phyloP scores from a whole-genome alignment of 2,888 invertebrate genomes.

The Lochmaea crataegi region DNA sequence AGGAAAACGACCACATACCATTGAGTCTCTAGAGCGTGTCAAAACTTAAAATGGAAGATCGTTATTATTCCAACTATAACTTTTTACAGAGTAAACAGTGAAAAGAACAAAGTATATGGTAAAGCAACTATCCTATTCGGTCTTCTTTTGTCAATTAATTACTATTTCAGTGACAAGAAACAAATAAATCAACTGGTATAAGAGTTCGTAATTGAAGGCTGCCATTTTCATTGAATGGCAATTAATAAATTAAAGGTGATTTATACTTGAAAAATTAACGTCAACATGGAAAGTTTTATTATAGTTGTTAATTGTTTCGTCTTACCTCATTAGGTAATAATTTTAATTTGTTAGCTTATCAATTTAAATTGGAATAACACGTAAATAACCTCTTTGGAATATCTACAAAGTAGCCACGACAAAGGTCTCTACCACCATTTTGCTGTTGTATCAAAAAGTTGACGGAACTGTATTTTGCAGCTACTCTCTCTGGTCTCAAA shows the following conservation, averaged over 20 bases:
- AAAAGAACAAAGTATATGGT: slow-evolving; percentile 11
- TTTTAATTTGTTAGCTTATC: background rate
- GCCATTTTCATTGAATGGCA: background rate
- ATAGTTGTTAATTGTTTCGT: background rate
- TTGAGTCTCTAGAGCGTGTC: slow-evolving; percentile 9
- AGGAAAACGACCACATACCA: slow-evolving; percentile 1
- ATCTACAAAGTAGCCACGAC: too few relatives aligned
- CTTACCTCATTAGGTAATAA: background rate
- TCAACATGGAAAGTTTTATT: background rate
- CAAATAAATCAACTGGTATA: slow-evolving; percentile 7
- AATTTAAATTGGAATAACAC: too few relatives aligned
- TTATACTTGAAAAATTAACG: background rate
- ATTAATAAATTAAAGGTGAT: slow-evolving; percentile 1
- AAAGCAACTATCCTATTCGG: slow-evolving; percentile 11
- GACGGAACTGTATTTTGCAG: too few relatives aligned
- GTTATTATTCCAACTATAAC: slow-evolving; percentile 11
- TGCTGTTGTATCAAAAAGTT: too few relatives aligned
- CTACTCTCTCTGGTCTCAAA: too few relatives aligned
- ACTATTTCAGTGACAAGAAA: slow-evolving; percentile 9
- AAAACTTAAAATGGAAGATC: slow-evolving; percentile 16
- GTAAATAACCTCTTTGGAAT: too few relatives aligned
- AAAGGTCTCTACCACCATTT: too few relatives aligned
- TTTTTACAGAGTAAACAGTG: slow-evolving; percentile 11
- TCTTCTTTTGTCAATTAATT: slow-evolving; percentile 14
- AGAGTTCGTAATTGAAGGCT: slow-evolving; percentile 1